Conservation (phyloP, 2,113 vertebrate species). For the Pachycephala philippinensis region DNA sequence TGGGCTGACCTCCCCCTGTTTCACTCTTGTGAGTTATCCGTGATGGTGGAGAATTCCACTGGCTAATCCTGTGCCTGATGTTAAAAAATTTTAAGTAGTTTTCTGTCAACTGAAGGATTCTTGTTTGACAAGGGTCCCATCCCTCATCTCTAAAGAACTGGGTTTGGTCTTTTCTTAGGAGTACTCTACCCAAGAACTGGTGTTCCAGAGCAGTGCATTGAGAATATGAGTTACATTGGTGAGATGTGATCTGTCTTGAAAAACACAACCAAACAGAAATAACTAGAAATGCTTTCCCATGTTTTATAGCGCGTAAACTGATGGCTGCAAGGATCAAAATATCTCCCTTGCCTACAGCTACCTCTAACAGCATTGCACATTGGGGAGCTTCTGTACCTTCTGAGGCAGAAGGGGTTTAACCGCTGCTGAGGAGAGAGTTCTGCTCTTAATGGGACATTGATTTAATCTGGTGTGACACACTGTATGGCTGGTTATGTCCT, state of each 20-base stretch:
- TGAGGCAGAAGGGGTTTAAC: slow-evolving; percentile 18
- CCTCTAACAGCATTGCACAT: background rate
- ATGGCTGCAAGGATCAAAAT: background rate
- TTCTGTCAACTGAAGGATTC: background rate
- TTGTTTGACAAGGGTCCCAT: background rate
- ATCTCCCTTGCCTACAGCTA: slow-evolving; percentile 13
- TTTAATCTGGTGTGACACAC: background rate
- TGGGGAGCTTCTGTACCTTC: background rate
- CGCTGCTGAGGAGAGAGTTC: background rate
- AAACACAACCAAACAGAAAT: background rate
- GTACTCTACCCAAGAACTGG: background rate
- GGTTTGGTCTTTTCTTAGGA: background rate
- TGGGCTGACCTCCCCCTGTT: background rate
- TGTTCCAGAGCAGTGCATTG: background rate
- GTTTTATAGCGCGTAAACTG: background rate
- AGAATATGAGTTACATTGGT: background rate
- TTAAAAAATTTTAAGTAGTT: background rate
- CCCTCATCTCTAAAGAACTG: background rate
- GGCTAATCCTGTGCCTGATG: background rate
- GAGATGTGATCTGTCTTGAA: background rate
- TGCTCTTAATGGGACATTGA: background rate
- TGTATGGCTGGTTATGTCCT: background rate
- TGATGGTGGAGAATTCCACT: background rate
- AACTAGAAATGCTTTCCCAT: background rate
- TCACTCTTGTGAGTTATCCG: background rate